Conservation (phyloP, 1,140 invertebrate species). For the Macrocentrus cingulum region DNA sequence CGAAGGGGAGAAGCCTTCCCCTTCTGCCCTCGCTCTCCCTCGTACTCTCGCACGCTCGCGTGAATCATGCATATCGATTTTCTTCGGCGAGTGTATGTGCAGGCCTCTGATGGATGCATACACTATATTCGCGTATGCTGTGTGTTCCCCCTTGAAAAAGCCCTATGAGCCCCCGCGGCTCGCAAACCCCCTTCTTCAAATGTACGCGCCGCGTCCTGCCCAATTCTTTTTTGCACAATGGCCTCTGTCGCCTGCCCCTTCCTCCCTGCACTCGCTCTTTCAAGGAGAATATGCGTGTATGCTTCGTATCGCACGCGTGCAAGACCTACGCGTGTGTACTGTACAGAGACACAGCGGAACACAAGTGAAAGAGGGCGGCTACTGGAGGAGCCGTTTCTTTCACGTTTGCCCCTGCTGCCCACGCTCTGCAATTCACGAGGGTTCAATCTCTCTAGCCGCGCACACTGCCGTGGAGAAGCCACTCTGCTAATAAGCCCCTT, state of each 20-base stretch:
- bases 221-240: slow-evolving; percentile 48
- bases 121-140: slow-evolving; percentile 5
- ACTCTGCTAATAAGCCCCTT: slow-evolving; percentile 40
- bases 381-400: slow-evolving; percentile 4
- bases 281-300: too few relatives aligned
- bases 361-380: slow-evolving; percentile 8
- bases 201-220: slow-evolving; percentile 35
- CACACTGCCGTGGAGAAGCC: slow-evolving; percentile 11
- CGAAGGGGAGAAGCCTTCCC: slow-evolving; percentile 19
- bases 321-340: neutral
- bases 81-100: slow-evolving; percentile 38
- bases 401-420: slow-evolving; percentile 8
- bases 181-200: slow-evolving; percentile 39
- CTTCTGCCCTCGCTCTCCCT: slow-evolving; percentile 13
- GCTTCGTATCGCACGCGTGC: neutral
- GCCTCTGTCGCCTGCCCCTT: slow-evolving; percentile 30
- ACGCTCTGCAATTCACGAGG: neutral
- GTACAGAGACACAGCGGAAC: neutral
- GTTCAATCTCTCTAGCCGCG: too few relatives aligned
- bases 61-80: slow-evolving; percentile 62
- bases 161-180: slow-evolving; percentile 5
- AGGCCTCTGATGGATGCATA: slow-evolving; percentile 10
- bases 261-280: slow-evolving; percentile 10
- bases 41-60: slow-evolving; percentile 33
- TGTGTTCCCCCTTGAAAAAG: slow-evolving; percentile 26